These are phyloP conservation scores for Brenthis daphne DNA, from an alignment of 2,888 invertebrate genomes.

Conservation along the genomic window DNA sequence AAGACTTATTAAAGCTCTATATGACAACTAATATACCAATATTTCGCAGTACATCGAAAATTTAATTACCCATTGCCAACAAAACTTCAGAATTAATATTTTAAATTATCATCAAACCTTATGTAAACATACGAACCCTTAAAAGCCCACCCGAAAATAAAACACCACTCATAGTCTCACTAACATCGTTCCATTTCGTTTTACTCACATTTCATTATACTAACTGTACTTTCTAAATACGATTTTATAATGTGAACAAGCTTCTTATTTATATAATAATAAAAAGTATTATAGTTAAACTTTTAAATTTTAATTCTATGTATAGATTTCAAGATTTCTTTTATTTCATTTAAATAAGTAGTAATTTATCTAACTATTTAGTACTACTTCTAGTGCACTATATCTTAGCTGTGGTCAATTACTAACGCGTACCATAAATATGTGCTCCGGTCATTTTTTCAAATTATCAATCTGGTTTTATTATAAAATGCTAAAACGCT, in stretches of 20 bases:
- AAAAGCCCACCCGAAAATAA: slow-evolving; percentile 52
- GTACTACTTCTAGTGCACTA: slow-evolving; percentile 77
- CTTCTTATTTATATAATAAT: slow-evolving; percentile 78
- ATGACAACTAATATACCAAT: no score
- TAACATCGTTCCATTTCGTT: slow-evolving; percentile 54
- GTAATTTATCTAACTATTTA: slow-evolving; percentile 75
- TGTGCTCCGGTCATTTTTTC: slow-evolving; percentile 52
- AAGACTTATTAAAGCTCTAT: no score
- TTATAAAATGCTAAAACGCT: slow-evolving; percentile 38
- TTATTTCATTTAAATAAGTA: slow-evolving; percentile 66
- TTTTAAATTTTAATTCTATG: slow-evolving; percentile 80
- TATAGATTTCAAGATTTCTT: slow-evolving; percentile 79
- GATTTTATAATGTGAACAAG: slow-evolving; percentile 82
- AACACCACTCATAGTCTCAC: slow-evolving; percentile 60
- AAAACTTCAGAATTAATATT: background rate
- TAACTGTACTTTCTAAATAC: slow-evolving; percentile 75
- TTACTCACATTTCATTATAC: slow-evolving; percentile 61
- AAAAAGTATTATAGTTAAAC: slow-evolving; percentile 79
- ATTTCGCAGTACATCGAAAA: no score
- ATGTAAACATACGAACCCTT: slow-evolving; percentile 45
- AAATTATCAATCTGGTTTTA: slow-evolving; percentile 29
- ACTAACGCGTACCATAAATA: slow-evolving; percentile 61
- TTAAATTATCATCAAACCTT: slow-evolving; percentile 34
- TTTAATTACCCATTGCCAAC: no score
- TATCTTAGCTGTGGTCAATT: slow-evolving; percentile 77